These are phyloP conservation scores for Misgurnus mizolepis DNA, from an alignment of 2,113 vertebrate genomes.

Conservation along the genomic window DNA sequence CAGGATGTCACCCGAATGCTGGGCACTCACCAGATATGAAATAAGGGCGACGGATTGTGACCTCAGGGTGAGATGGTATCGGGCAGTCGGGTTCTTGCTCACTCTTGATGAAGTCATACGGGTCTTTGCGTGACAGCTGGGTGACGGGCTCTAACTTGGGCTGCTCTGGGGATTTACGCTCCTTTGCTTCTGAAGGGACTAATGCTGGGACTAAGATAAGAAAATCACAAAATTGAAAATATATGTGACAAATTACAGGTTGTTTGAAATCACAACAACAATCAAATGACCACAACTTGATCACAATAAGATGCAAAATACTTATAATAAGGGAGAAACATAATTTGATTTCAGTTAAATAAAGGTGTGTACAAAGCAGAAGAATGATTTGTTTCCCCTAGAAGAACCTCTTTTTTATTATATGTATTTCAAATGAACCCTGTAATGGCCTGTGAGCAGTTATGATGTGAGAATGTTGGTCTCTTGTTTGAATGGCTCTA, in stretches of 20 bases:
- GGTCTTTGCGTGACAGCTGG: conserved; percentile 37
- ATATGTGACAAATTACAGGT: background rate
- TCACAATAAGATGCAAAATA: too few relatives aligned
- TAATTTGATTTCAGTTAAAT: too few relatives aligned
- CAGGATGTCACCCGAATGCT: too few relatives aligned
- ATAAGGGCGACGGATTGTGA: conserved; percentile 61
- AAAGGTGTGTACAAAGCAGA: background rate
- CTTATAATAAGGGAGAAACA: too few relatives aligned
- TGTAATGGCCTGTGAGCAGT: background rate
- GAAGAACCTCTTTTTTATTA: too few relatives aligned
- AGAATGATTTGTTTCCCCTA: background rate
- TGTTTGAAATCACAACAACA: too few relatives aligned
- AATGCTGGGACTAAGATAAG: conserved; percentile 48
- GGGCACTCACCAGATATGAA: conserved; percentile 65
- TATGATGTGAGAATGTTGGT: conserved; percentile 10
- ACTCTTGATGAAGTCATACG: conserved; percentile 53
- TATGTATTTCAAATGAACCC: conserved; percentile 11
- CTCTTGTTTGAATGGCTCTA: conserved; percentile 41
- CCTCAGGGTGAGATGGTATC: conserved; percentile 57
- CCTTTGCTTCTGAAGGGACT: conserved; percentile 44
- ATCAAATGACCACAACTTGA: too few relatives aligned
- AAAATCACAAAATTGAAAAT: conserved; percentile 5
- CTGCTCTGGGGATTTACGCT: conserved; percentile 46
- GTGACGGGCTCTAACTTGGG: conserved; percentile 18
- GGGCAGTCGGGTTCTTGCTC: conserved; percentile 57